Conservation (phyloP, 2,797 vertebrate species). For the Myiothlypis chrysogaster region DNA sequence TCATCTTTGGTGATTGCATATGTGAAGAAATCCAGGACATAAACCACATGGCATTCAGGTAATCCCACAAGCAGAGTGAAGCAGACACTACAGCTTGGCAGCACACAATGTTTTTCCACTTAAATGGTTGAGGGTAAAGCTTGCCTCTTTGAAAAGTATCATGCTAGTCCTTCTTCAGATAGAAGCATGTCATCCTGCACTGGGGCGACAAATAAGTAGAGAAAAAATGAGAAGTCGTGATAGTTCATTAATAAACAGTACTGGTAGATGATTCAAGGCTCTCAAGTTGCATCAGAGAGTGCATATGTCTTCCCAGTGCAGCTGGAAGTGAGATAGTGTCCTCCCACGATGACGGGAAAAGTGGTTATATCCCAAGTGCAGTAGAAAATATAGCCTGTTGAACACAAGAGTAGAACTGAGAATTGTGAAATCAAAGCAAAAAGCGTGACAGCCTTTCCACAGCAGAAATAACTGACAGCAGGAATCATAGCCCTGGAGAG, state of each 20-base stretch:
- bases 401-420: slow-evolving; percentile 20
- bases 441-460: slow-evolving; percentile 46
- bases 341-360: slow-evolving; percentile 18
- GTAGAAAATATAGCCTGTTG: slow-evolving; percentile 25
- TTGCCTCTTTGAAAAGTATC: slow-evolving; percentile 1
- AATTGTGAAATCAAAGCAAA: slow-evolving; percentile 56
- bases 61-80: not conserved
- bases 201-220: slow-evolving; percentile 5
- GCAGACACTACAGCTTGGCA: not conserved
- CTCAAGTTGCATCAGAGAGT: not conserved
- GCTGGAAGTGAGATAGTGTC: slow-evolving; percentile 15
- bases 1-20: not conserved
- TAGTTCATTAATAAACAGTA: slow-evolving; percentile 27
- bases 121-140: not conserved
- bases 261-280: slow-evolving; percentile 13
- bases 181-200: not conserved
- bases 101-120: not conserved
- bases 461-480: slow-evolving; percentile 53
- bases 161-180: not conserved
- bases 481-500: slow-evolving; percentile 35
- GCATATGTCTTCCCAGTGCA: not conserved
- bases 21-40: not conserved
- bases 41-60: not conserved
- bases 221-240: slow-evolving; percentile 34
- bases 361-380: slow-evolving; percentile 38